Conservation (phyloP, 2,888 invertebrate species). For the Erannis defoliaria region DNA sequence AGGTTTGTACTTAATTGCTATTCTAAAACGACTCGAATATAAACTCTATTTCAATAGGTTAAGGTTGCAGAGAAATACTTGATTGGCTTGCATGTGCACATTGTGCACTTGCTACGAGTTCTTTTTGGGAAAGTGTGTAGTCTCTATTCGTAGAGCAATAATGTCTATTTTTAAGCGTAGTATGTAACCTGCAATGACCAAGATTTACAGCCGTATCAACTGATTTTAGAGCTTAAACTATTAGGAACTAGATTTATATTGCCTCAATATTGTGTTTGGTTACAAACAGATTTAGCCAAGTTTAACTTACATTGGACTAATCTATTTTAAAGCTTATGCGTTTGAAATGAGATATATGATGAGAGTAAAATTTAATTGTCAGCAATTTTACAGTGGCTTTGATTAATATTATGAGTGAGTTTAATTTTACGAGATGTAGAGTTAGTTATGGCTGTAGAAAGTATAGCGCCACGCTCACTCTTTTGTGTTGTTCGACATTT, state of each 20-base stretch:
- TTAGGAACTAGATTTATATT: constrained; percentile 14
- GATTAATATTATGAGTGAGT: constrained; percentile 10
- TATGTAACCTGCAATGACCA: background rate
- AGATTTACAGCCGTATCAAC: constrained; percentile 9
- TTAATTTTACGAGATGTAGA: constrained; percentile 8
- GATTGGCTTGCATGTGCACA: background rate
- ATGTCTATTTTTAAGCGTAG: constrained; percentile 2
- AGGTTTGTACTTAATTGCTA: constrained; percentile 40
- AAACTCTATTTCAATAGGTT: constrained; percentile 14
- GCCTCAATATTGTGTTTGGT: background rate
- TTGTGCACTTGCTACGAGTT: constrained; percentile 4
- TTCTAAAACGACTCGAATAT: constrained; percentile 1
- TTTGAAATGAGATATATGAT: background rate
- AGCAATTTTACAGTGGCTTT: constrained; percentile 10
- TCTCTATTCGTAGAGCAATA: constrained; percentile 9
- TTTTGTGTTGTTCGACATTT: too few relatives aligned
- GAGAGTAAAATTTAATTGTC: background rate
- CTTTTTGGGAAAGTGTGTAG: background rate
- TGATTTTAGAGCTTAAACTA: constrained; percentile 14
- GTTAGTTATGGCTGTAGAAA: constrained; percentile 10
- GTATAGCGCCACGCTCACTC: background rate
- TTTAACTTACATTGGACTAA: background rate
- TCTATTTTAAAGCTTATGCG: background rate
- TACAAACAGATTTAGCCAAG: background rate
- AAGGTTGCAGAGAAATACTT: background rate